Evolutionary conservation across 64 coral and sea anemone species (phyloP).

Genomic region (Actinia equina): DNA sequence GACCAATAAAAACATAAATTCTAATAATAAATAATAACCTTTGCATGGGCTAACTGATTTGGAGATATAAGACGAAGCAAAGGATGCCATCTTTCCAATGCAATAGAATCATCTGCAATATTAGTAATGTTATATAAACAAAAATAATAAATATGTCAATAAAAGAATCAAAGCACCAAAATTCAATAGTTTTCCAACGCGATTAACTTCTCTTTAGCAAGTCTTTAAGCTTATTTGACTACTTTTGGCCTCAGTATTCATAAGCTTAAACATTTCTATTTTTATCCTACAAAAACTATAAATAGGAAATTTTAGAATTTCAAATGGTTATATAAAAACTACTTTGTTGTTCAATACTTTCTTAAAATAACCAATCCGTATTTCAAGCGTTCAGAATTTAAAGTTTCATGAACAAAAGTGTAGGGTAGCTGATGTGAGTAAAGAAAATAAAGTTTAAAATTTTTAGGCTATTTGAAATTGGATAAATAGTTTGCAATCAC

Average conservation of each 20-base stretch:
- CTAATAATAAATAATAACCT: background rate
- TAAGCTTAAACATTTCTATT: background rate
- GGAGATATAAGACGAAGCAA: background rate
- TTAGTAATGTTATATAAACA: background rate
- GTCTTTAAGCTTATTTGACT: no score
- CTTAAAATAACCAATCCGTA: background rate
- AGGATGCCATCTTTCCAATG: background rate
- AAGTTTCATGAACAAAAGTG: background rate
- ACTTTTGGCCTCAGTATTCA: background rate
- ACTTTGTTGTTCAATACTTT: background rate
- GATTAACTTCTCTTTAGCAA: no score
- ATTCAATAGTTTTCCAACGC: no score
- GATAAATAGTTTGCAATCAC: background rate
- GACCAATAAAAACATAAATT: no score
- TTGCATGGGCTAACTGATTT: background rate
- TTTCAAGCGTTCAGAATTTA: background rate
- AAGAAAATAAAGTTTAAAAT: no score
- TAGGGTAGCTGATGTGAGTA: no score
- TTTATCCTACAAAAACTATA: background rate
- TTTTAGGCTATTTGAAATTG: no score
- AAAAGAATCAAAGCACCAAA: no score
- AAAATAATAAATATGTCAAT: background rate
- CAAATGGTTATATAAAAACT: background rate
- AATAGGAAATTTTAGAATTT: background rate
- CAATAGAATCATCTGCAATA: background rate